Evolutionary conservation across 2,888 invertebrate genomes (phyloP).

Genomic region (Apomyelois bistriatella): DNA sequence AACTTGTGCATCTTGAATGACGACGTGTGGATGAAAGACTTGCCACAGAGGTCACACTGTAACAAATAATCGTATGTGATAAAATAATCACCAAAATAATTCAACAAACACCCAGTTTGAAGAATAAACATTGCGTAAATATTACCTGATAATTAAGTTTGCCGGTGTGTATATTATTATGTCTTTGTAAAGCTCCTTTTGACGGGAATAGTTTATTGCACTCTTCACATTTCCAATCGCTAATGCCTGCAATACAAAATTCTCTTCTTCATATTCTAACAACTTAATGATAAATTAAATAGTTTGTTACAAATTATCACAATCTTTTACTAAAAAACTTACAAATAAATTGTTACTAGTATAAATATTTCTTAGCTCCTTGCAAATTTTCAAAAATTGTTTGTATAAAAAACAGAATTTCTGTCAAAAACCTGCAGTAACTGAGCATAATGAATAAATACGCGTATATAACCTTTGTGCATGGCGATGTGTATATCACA

Average conservation of each 20-base stretch:
- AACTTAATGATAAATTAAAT: too few relatives aligned
- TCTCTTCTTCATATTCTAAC: too few relatives aligned
- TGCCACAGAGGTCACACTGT: slow-evolving; percentile 82
- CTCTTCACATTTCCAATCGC: slow-evolving; percentile 80
- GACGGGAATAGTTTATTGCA: slow-evolving; percentile 82
- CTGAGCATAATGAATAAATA: too few relatives aligned
- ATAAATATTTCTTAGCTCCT: too few relatives aligned
- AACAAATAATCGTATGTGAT: slow-evolving; percentile 21
- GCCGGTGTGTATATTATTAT: slow-evolving; percentile 81
- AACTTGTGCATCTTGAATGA: slow-evolving; percentile 85
- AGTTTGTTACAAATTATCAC: too few relatives aligned
- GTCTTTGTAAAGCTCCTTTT: slow-evolving; percentile 80
- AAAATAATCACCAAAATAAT: too few relatives aligned
- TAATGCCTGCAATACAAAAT: slow-evolving; percentile 60
- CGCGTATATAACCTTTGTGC: slow-evolving; percentile 61
- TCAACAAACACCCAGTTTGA: not conserved
- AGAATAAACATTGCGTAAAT: not conserved
- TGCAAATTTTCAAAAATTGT: too few relatives aligned
- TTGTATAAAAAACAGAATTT: too few relatives aligned
- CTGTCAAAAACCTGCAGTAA: too few relatives aligned
- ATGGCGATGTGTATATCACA: slow-evolving; percentile 81
- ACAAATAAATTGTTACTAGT: too few relatives aligned
- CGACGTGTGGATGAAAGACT: slow-evolving; percentile 84
- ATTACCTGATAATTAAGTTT: slow-evolving; percentile 79
- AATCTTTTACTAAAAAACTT: too few relatives aligned